These are phyloP conservation scores for Pachycephus smyrnensis DNA, from an alignment of 2,888 invertebrate genomes.

Conservation along the genomic window DNA sequence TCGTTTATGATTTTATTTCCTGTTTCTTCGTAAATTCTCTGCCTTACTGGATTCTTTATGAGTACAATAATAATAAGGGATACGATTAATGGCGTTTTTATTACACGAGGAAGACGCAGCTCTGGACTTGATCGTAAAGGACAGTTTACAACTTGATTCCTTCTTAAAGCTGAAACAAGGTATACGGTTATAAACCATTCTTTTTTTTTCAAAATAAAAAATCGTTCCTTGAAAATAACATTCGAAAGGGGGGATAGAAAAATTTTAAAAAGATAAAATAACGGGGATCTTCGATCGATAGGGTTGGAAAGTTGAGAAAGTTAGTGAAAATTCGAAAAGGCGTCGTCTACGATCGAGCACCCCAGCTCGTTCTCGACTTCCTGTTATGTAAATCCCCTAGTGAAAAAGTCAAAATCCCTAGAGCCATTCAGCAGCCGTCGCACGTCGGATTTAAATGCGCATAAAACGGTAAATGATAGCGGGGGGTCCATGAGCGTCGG, in stretches of 20 bases:
- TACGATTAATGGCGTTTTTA: not conserved
- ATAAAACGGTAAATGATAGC: conserved; percentile 8
- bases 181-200: no score
- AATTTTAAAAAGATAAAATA: no score
- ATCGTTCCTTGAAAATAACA: not conserved
- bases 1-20: not conserved
- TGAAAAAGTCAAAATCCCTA: conserved; percentile 5
- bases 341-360: not conserved
- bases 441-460: conserved; percentile 3
- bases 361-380: not conserved
- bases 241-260: not conserved
- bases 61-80: not conserved
- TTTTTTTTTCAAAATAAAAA: not conserved
- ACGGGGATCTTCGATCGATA: not conserved
- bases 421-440: not conserved
- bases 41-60: not conserved
- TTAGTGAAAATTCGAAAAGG: not conserved
- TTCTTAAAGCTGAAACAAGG: not conserved
- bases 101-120: not conserved
- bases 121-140: not conserved
- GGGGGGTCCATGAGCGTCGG: not conserved
- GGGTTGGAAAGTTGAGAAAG: not conserved
- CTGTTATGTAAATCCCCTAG: not conserved
- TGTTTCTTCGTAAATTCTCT: not conserved
- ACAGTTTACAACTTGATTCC: not conserved